Evolutionary conservation across 2,113 vertebrate species (phyloP).

Genomic region (Capreolus pygargus): DNA sequence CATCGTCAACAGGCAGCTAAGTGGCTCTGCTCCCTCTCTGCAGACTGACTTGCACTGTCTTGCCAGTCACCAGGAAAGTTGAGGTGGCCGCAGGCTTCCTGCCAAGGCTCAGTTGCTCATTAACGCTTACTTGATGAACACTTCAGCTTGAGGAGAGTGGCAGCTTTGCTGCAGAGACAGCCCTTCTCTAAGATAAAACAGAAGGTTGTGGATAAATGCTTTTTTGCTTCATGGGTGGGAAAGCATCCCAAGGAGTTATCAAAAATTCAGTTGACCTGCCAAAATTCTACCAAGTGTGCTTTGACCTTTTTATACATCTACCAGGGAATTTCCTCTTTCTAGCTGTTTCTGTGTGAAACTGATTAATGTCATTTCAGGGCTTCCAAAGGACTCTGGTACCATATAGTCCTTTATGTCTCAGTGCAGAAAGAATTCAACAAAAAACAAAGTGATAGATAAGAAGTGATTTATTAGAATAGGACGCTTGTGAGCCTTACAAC

Average conservation of each 20-base stretch:
- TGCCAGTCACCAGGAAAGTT: not conserved
- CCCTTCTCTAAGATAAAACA: not conserved
- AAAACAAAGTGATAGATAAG: not conserved
- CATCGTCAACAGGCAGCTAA: not conserved
- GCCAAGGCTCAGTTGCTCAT: constrained; percentile 19
- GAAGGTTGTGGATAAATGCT: not conserved
- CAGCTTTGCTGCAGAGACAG: not conserved
- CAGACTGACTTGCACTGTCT: not conserved
- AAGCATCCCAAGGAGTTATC: not conserved
- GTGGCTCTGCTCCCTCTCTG: not conserved
- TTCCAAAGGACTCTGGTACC: not conserved
- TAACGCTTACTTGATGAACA: not conserved
- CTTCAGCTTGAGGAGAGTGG: not conserved
- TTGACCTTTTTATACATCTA: not conserved
- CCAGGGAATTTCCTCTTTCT: not conserved
- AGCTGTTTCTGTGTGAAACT: not conserved
- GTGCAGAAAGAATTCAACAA: not conserved
- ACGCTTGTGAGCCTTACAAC: not conserved
- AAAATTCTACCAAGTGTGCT: not conserved
- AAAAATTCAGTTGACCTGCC: not conserved
- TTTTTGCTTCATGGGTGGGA: not conserved
- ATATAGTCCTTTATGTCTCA: not conserved
- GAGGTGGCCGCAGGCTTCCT: not conserved
- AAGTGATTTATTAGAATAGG: not conserved
- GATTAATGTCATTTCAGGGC: not conserved